These are phyloP conservation scores for Gymnothorax javanicus DNA, from an alignment of 2,797 vertebrate genomes.

Conservation along the genomic window DNA sequence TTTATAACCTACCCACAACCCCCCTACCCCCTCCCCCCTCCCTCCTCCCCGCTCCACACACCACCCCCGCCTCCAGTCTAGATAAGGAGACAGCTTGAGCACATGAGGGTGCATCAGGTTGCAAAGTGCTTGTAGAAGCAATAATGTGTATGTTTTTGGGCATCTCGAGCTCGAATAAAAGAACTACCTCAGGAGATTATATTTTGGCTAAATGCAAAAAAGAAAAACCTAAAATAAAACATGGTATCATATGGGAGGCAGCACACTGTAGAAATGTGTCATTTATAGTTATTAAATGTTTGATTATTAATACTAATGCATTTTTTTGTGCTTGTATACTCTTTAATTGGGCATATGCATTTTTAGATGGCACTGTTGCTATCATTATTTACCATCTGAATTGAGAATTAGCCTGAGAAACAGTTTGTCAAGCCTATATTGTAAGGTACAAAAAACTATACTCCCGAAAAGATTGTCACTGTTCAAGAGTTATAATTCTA, in stretches of 20 bases:
- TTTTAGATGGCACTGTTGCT: neutral
- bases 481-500: neutral
- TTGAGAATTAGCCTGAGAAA: neutral
- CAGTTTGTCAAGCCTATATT: neutral
- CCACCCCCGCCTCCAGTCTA: conserved; percentile 7
- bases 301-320: neutral
- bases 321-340: no score
- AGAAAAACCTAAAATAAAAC: neutral
- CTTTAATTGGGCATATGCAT: neutral
- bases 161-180: neutral
- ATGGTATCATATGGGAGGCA: neutral
- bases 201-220: neutral
- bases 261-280: neutral
- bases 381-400: neutral
- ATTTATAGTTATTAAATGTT: neutral
- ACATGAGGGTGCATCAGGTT: conserved; percentile 20
- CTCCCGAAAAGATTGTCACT: neutral
- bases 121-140: conserved; percentile 11
- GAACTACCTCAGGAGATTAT: neutral
- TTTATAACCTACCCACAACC: neutral
- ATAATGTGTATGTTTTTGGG: conserved; percentile 10
- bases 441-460: neutral
- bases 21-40: neutral
- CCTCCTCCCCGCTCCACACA: neutral
- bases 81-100: conserved; percentile 19